Evolutionary conservation across 2,113 vertebrate genomes (phyloP).

Genomic region (Vidua macroura): DNA sequence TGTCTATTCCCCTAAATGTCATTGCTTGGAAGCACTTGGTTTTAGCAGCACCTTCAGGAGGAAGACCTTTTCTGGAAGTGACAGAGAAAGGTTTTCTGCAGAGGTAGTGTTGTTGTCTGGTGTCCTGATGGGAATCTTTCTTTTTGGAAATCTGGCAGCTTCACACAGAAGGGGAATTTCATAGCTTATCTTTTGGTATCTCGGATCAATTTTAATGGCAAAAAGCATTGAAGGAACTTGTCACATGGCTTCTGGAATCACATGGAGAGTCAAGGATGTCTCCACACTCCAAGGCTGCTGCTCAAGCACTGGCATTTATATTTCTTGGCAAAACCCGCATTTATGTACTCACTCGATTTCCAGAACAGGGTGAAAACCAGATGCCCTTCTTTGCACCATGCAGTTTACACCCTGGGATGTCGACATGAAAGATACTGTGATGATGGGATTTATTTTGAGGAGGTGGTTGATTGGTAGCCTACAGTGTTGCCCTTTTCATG

Average conservation of each 20-base stretch:
- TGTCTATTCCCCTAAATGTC: not conserved
- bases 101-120: not conserved
- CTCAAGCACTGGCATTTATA: conserved; percentile 39
- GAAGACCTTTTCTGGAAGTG: conserved; percentile 27
- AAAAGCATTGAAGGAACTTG: conserved; percentile 9
- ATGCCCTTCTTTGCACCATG: conserved; percentile 35
- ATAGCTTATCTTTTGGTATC: not conserved
- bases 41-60: conserved; percentile 63
- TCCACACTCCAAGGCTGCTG: not conserved
- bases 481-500: conserved; percentile 56
- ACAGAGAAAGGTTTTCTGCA: not conserved
- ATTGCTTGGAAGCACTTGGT: conserved; percentile 1
- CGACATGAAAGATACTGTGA: conserved; percentile 46
- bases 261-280: not conserved
- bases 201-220: not conserved
- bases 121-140: conserved; percentile 9
- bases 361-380: conserved; percentile 59
- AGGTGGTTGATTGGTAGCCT: conserved; percentile 51
- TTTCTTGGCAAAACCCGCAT: conserved; percentile 18
- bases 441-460: conserved; percentile 56
- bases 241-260: conserved; percentile 25
- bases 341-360: conserved; percentile 22
- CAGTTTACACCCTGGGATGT: conserved; percentile 36
- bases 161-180: not conserved
- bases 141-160: conserved; percentile 39